Conservation (phyloP, 92 coral and sea anemone species). For the Palythoa grandis region DNA sequence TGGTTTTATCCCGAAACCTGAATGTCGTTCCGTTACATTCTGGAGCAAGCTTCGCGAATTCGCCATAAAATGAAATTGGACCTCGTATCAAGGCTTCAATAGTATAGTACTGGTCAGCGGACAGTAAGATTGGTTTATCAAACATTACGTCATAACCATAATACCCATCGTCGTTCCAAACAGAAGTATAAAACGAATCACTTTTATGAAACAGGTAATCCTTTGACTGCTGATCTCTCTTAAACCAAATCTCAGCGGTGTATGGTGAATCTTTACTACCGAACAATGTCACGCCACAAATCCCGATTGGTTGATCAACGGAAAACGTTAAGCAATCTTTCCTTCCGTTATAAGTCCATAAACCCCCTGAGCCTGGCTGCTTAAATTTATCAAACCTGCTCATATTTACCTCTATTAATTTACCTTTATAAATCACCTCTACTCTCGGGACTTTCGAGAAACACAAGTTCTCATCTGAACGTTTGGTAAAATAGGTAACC, state of each 20-base stretch:
- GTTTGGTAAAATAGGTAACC: neutral
- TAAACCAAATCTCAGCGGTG: neutral
- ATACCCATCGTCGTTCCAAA: neutral
- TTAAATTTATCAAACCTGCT: too few species aligned
- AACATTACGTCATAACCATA: slow-evolving; percentile 61
- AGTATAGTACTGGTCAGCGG: slow-evolving; percentile 17
- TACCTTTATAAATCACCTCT: neutral
- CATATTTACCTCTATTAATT: too few species aligned
- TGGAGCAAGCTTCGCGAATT: slow-evolving; percentile 12
- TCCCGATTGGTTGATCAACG: neutral
- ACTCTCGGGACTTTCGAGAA: neutral
- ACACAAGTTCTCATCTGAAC: neutral
- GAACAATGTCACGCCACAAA: slow-evolving; percentile 3
- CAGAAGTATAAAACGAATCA: neutral
- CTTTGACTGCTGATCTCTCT: neutral
- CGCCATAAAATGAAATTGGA: slow-evolving; percentile 34
- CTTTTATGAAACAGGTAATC: neutral
- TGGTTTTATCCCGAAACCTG: slow-evolving; percentile 29
- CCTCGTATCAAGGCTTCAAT: slow-evolving; percentile 47
- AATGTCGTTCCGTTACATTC: slow-evolving; percentile 43
- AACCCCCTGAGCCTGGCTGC: neutral
- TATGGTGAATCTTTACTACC: neutral
- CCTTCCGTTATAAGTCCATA: neutral
- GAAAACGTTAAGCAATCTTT: neutral
- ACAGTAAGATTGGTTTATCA: slow-evolving; percentile 46